phyloP scores from a whole-genome alignment of 2,888 invertebrate genomes.

The Drosophila algonquin region DNA sequence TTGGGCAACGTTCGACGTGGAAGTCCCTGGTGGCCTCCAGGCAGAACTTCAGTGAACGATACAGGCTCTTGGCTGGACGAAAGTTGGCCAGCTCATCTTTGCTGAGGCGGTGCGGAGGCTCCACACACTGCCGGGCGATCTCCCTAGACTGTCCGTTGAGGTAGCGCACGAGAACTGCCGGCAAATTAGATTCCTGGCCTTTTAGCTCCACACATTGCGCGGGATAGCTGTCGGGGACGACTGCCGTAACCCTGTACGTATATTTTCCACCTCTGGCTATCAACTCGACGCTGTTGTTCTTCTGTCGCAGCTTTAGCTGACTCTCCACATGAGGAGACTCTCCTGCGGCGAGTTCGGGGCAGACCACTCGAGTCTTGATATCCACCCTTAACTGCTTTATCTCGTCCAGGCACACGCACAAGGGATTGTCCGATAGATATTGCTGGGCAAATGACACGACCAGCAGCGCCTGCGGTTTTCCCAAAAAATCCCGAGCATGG shows the following conservation, averaged over 20 bases:
- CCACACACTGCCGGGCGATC: conserved; percentile 88
- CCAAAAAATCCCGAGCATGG: conserved; percentile 86
- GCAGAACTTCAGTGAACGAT: conserved; percentile 87
- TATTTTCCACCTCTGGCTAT: conserved; percentile 87
- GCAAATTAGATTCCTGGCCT: conserved; percentile 87
- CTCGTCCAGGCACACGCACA: conserved; percentile 90
- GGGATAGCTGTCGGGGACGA: conserved; percentile 88
- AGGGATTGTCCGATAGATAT: conserved; percentile 88
- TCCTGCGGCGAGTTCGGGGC: background rate
- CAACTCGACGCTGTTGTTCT: conserved; percentile 86
- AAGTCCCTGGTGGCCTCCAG: conserved; percentile 86
- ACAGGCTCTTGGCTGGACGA: conserved; percentile 87
- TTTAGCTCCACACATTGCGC: conserved; percentile 84
- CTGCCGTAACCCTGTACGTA: conserved; percentile 86
- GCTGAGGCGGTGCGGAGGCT: conserved; percentile 87
- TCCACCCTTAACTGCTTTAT: conserved; percentile 86
- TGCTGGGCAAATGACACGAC: conserved; percentile 87
- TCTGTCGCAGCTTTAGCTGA: conserved; percentile 88
- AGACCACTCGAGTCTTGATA: conserved; percentile 70
- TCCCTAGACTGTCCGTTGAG: conserved; percentile 88
- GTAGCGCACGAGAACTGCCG: conserved; percentile 86
- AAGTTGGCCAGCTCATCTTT: conserved; percentile 85
- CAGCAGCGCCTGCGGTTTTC: conserved; percentile 86
- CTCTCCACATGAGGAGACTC: conserved; percentile 80
- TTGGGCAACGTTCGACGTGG: conserved; percentile 87